Base-by-base conservation (phyloP, 2,888 invertebrate genomes). In the Tricholauxania praeusta region DNA sequence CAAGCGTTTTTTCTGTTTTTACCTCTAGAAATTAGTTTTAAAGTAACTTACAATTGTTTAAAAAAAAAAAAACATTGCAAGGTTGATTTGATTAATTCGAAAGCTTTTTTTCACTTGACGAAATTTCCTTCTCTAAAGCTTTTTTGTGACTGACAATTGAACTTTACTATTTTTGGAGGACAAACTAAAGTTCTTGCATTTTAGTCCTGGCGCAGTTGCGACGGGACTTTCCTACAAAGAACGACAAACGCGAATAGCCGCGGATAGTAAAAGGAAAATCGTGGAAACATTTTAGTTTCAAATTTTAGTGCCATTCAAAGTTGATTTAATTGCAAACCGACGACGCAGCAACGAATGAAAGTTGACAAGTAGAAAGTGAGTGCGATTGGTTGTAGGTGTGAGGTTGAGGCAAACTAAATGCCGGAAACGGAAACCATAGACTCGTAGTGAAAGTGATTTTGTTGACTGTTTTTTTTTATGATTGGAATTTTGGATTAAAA, bases 131-230 rank as follows among this genome's bases (percentile, higher is more conserved):
- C 39, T 39, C 39, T n/a, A 57, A 47, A 68, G 57, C 68, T 68
- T 68, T 68, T 49, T 7, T 39, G 19, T 22, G 49, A 47, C 15
- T 53, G 53, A 52, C 66, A 39, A 39, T 53, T 53, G 53, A 66
- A 66, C 53, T 53, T 66, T 66, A 53, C 66, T 51, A 28, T 64
- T 68, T 68, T 68, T 14, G 68, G 22, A 28, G 68, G 49, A 47
- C 19, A 68, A 59, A 19, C 28, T 15, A 59, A 64, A 15, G 17
- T 28, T 15, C 10, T 22, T 59, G 68, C 59, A 49, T 2, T 12
- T 53, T 47, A 12, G 19, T 68, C 49, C 57, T 59, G 28, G 57
- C 59, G 49, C 49, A 68, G 68, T 68, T 49, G 15, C 57, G 49
- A 68, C 59, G 49, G 59, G 28, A 59, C 59, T 49, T 68, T 64